Evolutionary conservation across 2,113 vertebrate genomes (phyloP).

Genomic region (Probosciger aterrimus): DNA sequence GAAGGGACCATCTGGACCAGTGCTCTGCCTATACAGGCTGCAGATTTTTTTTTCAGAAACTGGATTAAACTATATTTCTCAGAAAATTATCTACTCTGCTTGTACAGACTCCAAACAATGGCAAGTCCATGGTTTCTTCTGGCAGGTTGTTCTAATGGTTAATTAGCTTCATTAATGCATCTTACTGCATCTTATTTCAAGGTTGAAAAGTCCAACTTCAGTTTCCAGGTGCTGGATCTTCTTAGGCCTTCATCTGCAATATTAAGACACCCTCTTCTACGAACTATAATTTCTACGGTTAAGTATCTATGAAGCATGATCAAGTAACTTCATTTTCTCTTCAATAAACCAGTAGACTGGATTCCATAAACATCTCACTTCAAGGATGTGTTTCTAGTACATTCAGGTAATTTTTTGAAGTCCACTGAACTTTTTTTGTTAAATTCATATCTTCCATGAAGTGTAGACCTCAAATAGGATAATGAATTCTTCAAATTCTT

Average conservation of each 20-base stretch:
- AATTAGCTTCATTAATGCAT: background rate
- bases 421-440: background rate
- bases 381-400: background rate
- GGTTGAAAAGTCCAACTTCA: background rate
- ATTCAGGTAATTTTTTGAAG: background rate
- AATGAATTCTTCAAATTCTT: background rate
- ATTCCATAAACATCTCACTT: background rate
- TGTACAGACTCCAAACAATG: background rate
- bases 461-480: background rate
- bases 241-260: background rate
- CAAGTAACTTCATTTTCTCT: background rate
- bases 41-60: background rate
- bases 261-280: background rate
- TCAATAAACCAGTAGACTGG: background rate
- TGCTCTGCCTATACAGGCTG: background rate
- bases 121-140: background rate
- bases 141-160: background rate
- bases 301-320: background rate
- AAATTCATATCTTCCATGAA: background rate
- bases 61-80: slow-evolving; percentile 2
- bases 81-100: background rate
- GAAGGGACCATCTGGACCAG: slow-evolving; percentile 30
- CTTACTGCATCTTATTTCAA: background rate
- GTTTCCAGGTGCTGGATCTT: background rate
- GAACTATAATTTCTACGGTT: background rate